Base-by-base conservation (phyloP, 1,140 invertebrate species). In the Varroa destructor region DNA sequence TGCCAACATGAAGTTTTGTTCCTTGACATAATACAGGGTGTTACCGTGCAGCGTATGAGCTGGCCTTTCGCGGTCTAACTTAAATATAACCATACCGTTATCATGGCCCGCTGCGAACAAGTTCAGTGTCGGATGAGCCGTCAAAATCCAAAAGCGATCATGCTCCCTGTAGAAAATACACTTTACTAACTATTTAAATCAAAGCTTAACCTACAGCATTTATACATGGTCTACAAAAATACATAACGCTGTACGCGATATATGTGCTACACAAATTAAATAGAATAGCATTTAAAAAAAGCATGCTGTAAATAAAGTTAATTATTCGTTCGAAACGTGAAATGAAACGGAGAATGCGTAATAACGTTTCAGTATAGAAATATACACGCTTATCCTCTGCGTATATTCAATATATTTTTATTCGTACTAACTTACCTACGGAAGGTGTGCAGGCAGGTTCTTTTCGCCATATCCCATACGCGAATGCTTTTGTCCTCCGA, bases 401-500 rank as follows among this genome's bases (percentile, higher is more conserved):
- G 25, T 25, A 25, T 25, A 5, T 51, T 51, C 46, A 51, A 51
- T 3, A 51, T 51, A 8, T 8, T 51, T 51, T 25, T 25, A n/a
- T 56, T 56, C 55, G 10, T 12, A n/a, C 10, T 12, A 56, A 56
- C 40, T 58, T 40, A 67, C 61, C 61, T 67, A 10, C 91, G 82
- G 82, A 96, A 97, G 3, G 94, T 97, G 76, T 97, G 89, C 10
- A 99, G 80, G 77, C 93, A 97, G n/a, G 90, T 91, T 54, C 95
- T 84, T 81, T 99, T 99, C 14, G 89, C 89, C 89, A 98, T 92
- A 80, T 99, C 96, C 97, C 97, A 99, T 1, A 99, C 91, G 5
- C 95, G 83, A 75, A 99, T 97, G 77, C 89, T 94, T 79, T 93
- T 96, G 81, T 99, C 97, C 79, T 99, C 97, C 57, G 93, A 91